Base-by-base conservation (phyloP, 2,797 vertebrate genomes). In the Mionectes olivaceus region DNA sequence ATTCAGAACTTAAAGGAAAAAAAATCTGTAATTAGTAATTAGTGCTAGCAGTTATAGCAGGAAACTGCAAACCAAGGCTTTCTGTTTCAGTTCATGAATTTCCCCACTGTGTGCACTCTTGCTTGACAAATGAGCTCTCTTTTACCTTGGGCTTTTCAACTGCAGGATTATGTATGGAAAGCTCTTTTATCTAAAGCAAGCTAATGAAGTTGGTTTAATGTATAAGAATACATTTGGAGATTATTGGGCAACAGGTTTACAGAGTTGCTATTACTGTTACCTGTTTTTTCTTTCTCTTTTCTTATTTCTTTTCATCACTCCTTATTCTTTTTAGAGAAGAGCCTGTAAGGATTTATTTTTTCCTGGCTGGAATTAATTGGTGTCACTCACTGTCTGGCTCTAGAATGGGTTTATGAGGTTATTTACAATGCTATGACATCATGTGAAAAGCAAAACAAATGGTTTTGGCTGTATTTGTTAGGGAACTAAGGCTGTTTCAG, bases 21-120 rank as follows among this genome's bases (percentile, higher is more conserved):
- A 64, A 80, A 90, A 41, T 67, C 79, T 84, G 87, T 93, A 89
- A 78, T 94, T 95, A 71, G 65, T 32, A 59, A 49, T 85, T 78
- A 92, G 57, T 73, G 35, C 43, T 83, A 46, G 44, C 84, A 70
- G 83, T 71, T 85, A n/a, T 2, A 78, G 46, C 68, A 93, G 76
- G 63, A 91, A 94, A 44, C 83, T 86, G 33, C 71, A 78, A 92
- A 70, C 35, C 52, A 90, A 61, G 39, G 44, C 55, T 84, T 90
- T 93, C 57, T 0, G 1, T 94, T 94, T 75, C 50, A 64, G 18
- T 89, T 83, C 39, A 16, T 75, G 11, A n/a, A 41, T 94, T 92
- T 88, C 65, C 37, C 47, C 17, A 13, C 10, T 35, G 32, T 60
- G 63, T 74, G 27, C 41, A 13, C 22, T 94, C 39, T 77, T 73